A percentile compares a stretch with the other conserved stretches of the same genome.
Evolutionary conservation across 2,113 vertebrate species (phyloP).

Genomic region (Gasterosteus nipponicus): DNA sequence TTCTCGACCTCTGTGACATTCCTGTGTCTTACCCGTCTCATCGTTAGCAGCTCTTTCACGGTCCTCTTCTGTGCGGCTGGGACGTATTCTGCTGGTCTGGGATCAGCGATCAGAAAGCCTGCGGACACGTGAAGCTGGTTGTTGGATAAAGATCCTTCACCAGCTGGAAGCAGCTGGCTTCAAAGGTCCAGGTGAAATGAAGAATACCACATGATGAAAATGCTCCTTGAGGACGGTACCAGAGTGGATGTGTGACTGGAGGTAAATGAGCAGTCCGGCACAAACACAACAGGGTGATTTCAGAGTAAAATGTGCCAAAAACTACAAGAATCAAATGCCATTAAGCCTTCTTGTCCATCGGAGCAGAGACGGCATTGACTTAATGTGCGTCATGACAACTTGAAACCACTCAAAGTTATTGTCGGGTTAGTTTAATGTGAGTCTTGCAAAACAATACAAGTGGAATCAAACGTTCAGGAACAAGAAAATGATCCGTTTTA

Average conservation of each 20-base stretch:
- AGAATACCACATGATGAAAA: too few relatives aligned
- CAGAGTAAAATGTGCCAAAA: not conserved
- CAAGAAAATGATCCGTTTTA: not conserved
- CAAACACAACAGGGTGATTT: not conserved
- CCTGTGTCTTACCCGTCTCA: conserved; percentile 51
- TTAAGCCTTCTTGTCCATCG: too few relatives aligned
- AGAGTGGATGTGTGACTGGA: too few relatives aligned
- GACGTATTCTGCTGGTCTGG: not conserved
- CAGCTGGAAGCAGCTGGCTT: not conserved
- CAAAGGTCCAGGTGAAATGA: not conserved
- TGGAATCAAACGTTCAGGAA: not conserved
- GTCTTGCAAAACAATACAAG: not conserved
- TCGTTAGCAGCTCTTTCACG: conserved; percentile 68
- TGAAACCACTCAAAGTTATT: not conserved
- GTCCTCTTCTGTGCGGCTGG: conserved; percentile 47
- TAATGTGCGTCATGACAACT: not conserved
- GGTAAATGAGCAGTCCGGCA: too few relatives aligned
- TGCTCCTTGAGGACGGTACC: too few relatives aligned
- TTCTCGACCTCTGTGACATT: not conserved
- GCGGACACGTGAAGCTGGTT: too few relatives aligned
- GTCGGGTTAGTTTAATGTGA: not conserved
- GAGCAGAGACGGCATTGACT: not conserved
- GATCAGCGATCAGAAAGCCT: conserved; percentile 8
- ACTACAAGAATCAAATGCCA: not conserved
- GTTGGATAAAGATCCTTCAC: not conserved